phyloP scores from a whole-genome alignment of 2,797 vertebrate species.

The Hippopotamyrus pictus region DNA sequence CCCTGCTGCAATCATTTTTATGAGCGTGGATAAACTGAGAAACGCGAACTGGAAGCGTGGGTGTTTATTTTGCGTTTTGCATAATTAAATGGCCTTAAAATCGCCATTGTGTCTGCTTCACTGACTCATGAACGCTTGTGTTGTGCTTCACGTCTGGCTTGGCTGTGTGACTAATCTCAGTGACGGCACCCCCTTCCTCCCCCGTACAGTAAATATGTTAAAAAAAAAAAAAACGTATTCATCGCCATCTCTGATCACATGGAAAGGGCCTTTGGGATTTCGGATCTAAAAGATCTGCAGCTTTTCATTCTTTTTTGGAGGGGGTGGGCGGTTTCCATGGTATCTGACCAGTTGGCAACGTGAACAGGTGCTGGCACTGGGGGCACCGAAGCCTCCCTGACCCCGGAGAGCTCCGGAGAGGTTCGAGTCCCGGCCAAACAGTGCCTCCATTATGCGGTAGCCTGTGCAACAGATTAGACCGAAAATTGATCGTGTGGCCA shows the following conservation, averaged over 20 bases:
- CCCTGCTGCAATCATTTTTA: neutral
- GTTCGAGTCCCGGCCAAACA: neutral
- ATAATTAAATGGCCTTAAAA: constrained; percentile 6
- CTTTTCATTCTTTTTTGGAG: constrained; percentile 27
- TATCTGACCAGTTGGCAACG: constrained; percentile 46
- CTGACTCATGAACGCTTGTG: constrained; percentile 1
- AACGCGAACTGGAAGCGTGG: neutral
- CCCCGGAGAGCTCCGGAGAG: neutral
- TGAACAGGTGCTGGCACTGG: constrained; percentile 6
- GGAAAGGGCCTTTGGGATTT: neutral
- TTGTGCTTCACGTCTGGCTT: neutral
- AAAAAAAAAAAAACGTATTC: neutral
- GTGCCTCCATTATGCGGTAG: neutral
- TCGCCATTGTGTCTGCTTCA: neutral
- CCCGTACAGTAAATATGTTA: neutral
- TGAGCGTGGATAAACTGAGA: neutral
- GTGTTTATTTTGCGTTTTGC: constrained; percentile 7
- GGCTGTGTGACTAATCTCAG: constrained; percentile 10
- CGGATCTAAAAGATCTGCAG: neutral
- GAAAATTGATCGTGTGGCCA: neutral
- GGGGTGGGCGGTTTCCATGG: constrained; percentile 55
- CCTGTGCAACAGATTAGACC: neutral
- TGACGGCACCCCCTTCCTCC: neutral
- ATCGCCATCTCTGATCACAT: neutral
- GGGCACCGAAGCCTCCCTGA: neutral